These are phyloP conservation scores for Cladorhizidae sp. DNA, from an alignment of 37 sponge, comb jelly and placozoan genomes.

Conservation along the genomic window DNA sequence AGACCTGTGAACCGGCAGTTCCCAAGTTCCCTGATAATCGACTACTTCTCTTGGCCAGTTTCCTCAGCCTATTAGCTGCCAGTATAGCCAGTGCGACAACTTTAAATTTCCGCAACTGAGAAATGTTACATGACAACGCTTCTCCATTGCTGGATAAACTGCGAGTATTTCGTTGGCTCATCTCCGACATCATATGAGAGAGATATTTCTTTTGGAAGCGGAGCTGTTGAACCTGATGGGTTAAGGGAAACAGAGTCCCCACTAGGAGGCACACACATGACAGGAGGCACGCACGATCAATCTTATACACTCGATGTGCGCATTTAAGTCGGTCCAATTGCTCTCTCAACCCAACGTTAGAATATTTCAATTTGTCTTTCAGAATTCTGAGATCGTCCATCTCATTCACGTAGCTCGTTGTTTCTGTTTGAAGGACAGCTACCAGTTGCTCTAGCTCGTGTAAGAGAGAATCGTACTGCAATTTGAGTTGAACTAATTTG, in stretches of 20 bases:
- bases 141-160: background rate
- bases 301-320: constrained; percentile 10
- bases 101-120: constrained; percentile 22
- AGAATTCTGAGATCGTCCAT: background rate
- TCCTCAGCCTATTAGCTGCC: constrained; percentile 20
- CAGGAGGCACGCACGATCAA: constrained; percentile 36
- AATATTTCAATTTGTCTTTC: background rate
- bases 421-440: background rate
- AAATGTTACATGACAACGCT: background rate
- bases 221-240: constrained; percentile 17
- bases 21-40: background rate
- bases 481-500: background rate
- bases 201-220: constrained; percentile 12
- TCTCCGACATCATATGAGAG: background rate
- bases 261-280: constrained; percentile 29
- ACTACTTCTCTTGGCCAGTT: background rate
- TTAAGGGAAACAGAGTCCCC: constrained; percentile 13
- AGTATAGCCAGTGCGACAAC: constrained; percentile 34
- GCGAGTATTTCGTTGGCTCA: background rate
- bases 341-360: background rate
- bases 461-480: constrained; percentile 7
- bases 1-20: background rate
- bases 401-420: background rate
- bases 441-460: background rate
- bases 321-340: constrained; percentile 12